Evolutionary conservation across 2,797 vertebrate species (phyloP), one percentile per base, ranked within the genome.

Genomic region (Aldrovandia affinis): DNA sequence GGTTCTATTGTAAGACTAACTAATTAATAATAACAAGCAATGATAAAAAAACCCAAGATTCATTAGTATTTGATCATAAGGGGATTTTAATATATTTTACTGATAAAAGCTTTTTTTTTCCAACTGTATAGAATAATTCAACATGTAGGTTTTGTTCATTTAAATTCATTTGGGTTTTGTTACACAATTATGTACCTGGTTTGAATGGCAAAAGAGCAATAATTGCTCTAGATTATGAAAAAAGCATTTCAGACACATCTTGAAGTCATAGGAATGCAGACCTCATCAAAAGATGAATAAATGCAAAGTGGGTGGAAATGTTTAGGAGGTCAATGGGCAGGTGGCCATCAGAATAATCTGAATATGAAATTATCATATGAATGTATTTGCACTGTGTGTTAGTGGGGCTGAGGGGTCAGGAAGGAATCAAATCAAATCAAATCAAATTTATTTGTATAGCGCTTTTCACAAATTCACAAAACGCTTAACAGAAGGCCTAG

Each of bases 311-410:
- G 36, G 55, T 47, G 47, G 78, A 50, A 42, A 78, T 70, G 61
- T 54, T 50, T 15, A 30, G 65, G 77, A 54, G 84, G 82, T 83
- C 77, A 83, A 42, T 22, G 63, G 80, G 44, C 82, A 50, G 61
- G 4, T 39, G 73, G 81, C 1, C 80, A 70, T 81, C 80, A 80
- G 81, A 85, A 65, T 30, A n/a, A n/a, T n/a, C n/a, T n/a, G n/a
- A 3, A 42, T 42, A 54, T 52, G 47, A 68, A 79, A 55, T 54
- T 61, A 79, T 65, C 28, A 75, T 65, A 33, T 79, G 55, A 78
- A 78, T 78, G 50, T 44, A 68, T 78, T 44, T 77, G 57, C 47
- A n/a, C 70, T 75, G 57, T 78, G 70, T 50, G 81, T 78, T 82
- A 54, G 47, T 20, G 47, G 30, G 73, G 55, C 75, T 68, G 22